Evolutionary conservation across 2,797 vertebrate genomes (phyloP), one percentile per base, ranked within the genome.

Genomic region (Falco biarmicus): DNA sequence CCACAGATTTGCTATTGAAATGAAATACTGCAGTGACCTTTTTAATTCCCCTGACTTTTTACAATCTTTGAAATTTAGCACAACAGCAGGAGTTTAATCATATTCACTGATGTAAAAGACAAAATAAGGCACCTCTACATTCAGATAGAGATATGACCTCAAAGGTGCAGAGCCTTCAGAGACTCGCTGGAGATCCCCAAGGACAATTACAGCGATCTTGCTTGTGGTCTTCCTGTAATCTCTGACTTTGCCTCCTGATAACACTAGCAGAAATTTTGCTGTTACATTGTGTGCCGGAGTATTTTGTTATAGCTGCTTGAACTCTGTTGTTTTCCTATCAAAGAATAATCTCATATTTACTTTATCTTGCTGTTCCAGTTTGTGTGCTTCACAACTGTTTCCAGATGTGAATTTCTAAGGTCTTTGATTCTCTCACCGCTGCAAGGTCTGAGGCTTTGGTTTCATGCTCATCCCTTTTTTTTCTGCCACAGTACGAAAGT

Each of bases 21-120:
- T 98, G 96, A 98, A 98, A 98, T 98, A 98, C 87, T 95, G 93
- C 96, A 87, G 81, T 97, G 98, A 98, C 97, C 98, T 98, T 98
- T 98, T 96, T 95, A 97, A 98, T 98, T 98, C 97, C 96, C 96
- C 87, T 95, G 97, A 96, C 97, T 98, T 98, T 98, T 98, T 97
- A 98, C 97, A 98, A 91, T 98, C 97, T 97, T 97, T 97, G 96
- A 98, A 98, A 98, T 98, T 98, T 97, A 97, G 96, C 97, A 97
- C 97, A 98, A 98, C 97, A 98, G 97, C 96, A 95, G 96, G 96
- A 96, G 95, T 98, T 98, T 98, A 98, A 98, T 98, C 97, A 97
- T 97, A 97, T 97, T 97, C 97, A 95, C 87, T 75, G 80, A 95
- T 95, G 93, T 97, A 98, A 96, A 97, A 98, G 97, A 97, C 97